Base-by-base conservation (phyloP, 2,888 invertebrate genomes). In the Nomada hirtipes region DNA sequence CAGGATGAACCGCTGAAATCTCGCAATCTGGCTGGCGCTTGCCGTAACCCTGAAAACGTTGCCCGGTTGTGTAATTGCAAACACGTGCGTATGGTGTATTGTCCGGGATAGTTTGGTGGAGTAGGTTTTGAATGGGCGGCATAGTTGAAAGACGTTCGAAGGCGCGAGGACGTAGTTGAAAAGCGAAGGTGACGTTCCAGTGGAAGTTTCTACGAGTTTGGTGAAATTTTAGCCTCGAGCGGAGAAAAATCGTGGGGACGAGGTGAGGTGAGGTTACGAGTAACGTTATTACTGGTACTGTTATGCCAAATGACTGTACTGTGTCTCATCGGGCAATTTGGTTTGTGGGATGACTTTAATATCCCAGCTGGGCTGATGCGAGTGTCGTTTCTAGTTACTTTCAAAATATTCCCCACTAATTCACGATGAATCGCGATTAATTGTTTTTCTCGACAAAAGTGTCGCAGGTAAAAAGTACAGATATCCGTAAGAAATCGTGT, bases 1-100 rank as follows among this genome's bases (percentile, higher is more conserved):
- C 86, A 78, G 79, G 76, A 79, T 65, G 69, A 85, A 87, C 86
- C 78, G 55, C 76, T 80, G 84, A 85, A 87, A 86, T 86, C 79
- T 79, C 82, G 69, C 11, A 15, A 52, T 23, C 44, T 11, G 9
- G 13, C n/a, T 4, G 36, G 59, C 70, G 11, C 63, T 23, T 1
- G 15, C 29, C 23, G 26, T 52, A 18, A 47, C 36, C 29, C 23
- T 55, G 23, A 55, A 11, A 55, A 55, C 47, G 11, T 15, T 47
- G 47, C 13, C 13, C 15, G 47, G 11, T 47, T 47, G 15, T 47
- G 2, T 47, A 47, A 13, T 47, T 47, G 47, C 47, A 15, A 47
- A 11, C 47, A 11, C 47, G 47, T 47, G 47, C 15, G 13, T 47
- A 36, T 7, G 7, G 18, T 42, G 55, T 42, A 44, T 26, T 4